Evolutionary conservation across 2,888 invertebrate genomes (phyloP).

Genomic region (Rutpela maculata): DNA sequence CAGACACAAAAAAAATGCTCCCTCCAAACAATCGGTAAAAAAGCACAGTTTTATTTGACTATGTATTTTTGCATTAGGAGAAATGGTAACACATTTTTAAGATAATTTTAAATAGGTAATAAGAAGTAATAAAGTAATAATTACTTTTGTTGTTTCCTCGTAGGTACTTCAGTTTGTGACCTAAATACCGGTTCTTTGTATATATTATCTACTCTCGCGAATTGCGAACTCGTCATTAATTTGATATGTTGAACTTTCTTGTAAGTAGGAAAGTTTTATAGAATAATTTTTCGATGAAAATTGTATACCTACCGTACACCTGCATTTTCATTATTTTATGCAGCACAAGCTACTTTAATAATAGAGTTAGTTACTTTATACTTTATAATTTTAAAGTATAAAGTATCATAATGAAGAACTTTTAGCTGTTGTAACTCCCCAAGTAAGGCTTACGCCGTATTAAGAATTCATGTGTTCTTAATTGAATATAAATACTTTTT

Average conservation of each 20-base stretch:
- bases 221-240: constrained; percentile 24
- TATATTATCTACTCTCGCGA: constrained; percentile 3
- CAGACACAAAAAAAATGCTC: too few species aligned
- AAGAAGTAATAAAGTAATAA: not conserved
- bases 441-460: constrained; percentile 8
- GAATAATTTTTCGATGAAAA: constrained; percentile 34
- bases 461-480: not conserved
- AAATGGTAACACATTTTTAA: too few species aligned
- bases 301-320: constrained; percentile 23
- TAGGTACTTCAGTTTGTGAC: not conserved
- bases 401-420: constrained; percentile 45
- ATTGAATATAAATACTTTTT: not conserved
- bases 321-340: constrained; percentile 40
- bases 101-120: too few species aligned
- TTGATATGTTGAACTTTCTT: not conserved
- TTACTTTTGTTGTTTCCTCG: not conserved
- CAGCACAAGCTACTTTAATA: constrained; percentile 44
- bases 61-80: too few species aligned
- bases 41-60: too few species aligned
- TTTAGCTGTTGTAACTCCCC: constrained; percentile 14
- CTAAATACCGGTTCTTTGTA: not conserved
- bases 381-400: constrained; percentile 43
- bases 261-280: constrained; percentile 31
- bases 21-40: too few species aligned
- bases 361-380: constrained; percentile 37